Percentiles rank a stretch among this genome's conserved stretches.
Conservation (phyloP, 2,113 vertebrate species). For the Mustelus asterias region DNA sequence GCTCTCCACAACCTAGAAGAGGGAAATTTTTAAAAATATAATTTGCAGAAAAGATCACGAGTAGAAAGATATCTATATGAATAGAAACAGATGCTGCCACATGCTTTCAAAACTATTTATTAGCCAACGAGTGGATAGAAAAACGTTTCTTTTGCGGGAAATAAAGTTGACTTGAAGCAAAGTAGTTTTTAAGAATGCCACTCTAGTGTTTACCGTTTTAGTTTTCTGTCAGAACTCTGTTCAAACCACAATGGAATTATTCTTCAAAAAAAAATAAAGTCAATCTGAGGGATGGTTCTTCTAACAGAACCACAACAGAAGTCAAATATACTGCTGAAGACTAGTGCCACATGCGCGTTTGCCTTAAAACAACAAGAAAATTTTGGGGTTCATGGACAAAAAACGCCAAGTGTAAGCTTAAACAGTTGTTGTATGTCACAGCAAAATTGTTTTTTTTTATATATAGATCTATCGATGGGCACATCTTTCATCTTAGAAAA, state of each 20-base stretch:
- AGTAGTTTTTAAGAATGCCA: neutral
- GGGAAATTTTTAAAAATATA: constrained; percentile 40
- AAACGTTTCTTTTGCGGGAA: neutral
- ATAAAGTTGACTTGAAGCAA: neutral
- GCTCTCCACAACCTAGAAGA: constrained; percentile 87
- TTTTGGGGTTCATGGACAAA: neutral
- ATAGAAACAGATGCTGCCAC: neutral
- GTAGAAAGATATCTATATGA: neutral
- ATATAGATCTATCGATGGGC: constrained; percentile 76
- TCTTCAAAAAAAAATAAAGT: neutral
- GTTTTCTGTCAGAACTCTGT: constrained; percentile 23
- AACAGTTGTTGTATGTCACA: constrained; percentile 63
- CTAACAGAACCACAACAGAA: constrained; percentile 55
- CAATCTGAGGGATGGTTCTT: neutral
- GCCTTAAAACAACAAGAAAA: constrained; percentile 39
- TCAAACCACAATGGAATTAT: constrained; percentile 32
- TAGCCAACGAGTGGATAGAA: neutral
- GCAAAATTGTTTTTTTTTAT: constrained; percentile 64
- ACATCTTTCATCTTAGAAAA: constrained; percentile 95
- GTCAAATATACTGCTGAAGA: constrained; percentile 46
- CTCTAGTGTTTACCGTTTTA: neutral
- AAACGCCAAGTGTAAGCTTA: neutral
- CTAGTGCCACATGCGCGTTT: constrained; percentile 42
- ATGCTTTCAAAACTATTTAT: neutral
- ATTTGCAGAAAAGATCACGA: constrained; percentile 39